Evolutionary conservation across 2,888 invertebrate genomes (phyloP).

Genomic region (Cyaniris semiargus): DNA sequence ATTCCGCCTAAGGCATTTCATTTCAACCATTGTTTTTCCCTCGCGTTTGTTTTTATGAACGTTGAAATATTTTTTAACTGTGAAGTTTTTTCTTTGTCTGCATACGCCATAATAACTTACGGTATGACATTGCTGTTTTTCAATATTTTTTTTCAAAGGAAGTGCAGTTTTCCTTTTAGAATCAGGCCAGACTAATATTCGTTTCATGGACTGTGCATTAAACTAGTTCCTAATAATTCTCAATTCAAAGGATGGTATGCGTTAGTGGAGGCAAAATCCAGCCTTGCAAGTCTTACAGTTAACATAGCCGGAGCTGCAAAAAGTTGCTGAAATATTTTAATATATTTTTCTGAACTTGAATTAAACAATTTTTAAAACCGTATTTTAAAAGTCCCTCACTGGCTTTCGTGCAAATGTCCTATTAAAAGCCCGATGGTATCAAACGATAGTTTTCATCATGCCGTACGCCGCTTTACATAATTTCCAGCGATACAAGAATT

Average conservation of each 20-base stretch:
- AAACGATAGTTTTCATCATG: constrained; percentile 15
- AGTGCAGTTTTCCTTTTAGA: neutral
- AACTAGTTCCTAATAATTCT: no score
- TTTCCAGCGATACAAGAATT: neutral
- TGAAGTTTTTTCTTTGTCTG: constrained; percentile 15
- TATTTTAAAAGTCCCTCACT: neutral
- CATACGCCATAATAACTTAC: constrained; percentile 2
- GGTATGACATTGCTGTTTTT: neutral
- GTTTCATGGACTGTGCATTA: no score
- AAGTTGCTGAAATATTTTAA: no score
- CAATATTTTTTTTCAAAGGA: neutral
- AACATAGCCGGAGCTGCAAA: no score
- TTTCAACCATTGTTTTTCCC: constrained; percentile 22
- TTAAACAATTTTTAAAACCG: no score
- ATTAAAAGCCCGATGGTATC: constrained; percentile 13
- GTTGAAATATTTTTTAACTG: neutral
- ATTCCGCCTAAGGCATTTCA: constrained; percentile 16
- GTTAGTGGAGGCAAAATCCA: no score
- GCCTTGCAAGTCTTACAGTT: no score
- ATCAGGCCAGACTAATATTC: no score
- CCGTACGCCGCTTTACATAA: neutral
- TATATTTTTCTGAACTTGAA: no score
- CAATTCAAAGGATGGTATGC: no score
- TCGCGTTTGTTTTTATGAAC: constrained; percentile 7
- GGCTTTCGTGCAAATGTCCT: neutral